Evolutionary conservation across 2,113 vertebrate genomes (phyloP), one percentile per base, ranked within the genome.

Genomic region (Rhabdornis inornatus): DNA sequence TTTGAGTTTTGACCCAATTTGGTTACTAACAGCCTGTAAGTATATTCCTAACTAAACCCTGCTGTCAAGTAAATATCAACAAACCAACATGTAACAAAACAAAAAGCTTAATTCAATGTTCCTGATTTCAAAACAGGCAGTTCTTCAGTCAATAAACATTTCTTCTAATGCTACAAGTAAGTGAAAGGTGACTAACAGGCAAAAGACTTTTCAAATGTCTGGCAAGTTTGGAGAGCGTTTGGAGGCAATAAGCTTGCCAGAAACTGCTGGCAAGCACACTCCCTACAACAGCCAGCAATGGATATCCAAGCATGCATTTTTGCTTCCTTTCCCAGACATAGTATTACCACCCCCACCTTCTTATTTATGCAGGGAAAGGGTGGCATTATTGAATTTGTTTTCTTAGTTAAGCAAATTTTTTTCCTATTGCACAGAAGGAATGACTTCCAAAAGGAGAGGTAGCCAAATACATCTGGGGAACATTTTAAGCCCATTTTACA

Each of bases 121-220:
- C 74, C 81, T 31, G 40, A 79, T 85, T 92, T 87, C 61, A 87
- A 91, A 92, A 82, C 40, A 94, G 52, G 33, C 64, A 87, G 23
- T 70, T 87, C 39, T 74, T 87, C 35, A 87, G 52, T 87, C 81
- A 77, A 39, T n/a, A 94, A 95, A 64, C 57, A 87, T 90, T 85
- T 77, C 42, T 77, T 81, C 75, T 56, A 60, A 68, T 45, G 47
- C 56, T 84, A 90, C 65, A 90, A 91, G 82, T 91, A 92, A 91
- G 94, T 82, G 87, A 96, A 95, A 96, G 85, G 94, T 85, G 78
- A 91, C 71, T 92, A 95, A 83, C 37, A 91, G 42, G 94, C 87
- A 94, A 80, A 94, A 89, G 80, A 74, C 83, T 84, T 92, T 92
- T 79, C 64, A 82, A 94, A 91, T 68, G 81, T 77, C 70, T 96